These are phyloP conservation scores for Cydia pomonella DNA, from an alignment of 1,140 invertebrate species.

Conservation along the genomic window DNA sequence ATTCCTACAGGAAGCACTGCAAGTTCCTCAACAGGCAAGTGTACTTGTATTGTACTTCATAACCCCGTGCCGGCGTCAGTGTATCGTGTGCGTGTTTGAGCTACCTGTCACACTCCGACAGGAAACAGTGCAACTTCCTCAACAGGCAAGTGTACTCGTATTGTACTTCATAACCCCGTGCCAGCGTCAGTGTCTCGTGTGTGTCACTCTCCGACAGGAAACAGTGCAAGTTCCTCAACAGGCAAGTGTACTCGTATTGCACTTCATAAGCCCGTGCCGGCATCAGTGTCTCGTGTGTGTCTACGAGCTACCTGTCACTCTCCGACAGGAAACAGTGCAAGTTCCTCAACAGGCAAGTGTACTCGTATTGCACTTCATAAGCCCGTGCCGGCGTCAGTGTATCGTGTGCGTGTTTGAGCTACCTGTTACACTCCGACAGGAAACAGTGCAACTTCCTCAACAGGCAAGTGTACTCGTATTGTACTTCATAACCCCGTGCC, in stretches of 20 bases:
- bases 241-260: no score
- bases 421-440: no score
- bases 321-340: not conserved
- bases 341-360: not conserved
- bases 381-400: not conserved
- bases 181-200: no score
- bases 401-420: not conserved
- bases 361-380: not conserved
- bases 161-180: no score
- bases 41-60: not conserved
- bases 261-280: not conserved
- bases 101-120: no score
- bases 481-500: no score
- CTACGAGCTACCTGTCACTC: not conserved
- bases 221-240: no score
- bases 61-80: not conserved
- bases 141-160: not conserved
- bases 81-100: no score
- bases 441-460: not conserved
- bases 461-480: not conserved
- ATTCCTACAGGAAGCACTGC: conserved; percentile 16
- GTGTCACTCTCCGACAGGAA: no score
- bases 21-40: not conserved
- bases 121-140: not conserved
- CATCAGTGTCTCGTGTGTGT: not conserved